Conservation (phyloP, 2,113 vertebrate species). For the Eira barbara region DNA sequence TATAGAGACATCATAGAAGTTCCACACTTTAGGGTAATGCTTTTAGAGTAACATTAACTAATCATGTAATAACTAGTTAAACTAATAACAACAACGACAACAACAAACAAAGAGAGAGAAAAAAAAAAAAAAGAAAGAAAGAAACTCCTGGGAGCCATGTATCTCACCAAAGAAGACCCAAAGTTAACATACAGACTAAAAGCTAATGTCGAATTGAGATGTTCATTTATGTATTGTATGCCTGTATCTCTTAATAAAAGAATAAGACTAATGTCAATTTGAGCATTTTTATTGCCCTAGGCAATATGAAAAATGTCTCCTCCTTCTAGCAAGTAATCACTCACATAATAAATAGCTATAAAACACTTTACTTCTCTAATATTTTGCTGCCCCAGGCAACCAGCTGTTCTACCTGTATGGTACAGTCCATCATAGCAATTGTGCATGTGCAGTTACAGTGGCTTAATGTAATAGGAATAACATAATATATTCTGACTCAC, state of each 20-base stretch:
- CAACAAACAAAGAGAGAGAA: too few relatives aligned
- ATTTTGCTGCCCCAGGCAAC: conserved; percentile 50
- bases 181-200: neutral
- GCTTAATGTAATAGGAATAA: conserved; percentile 44
- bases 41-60: neutral
- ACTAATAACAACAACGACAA: neutral
- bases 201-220: conserved; percentile 43
- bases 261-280: conserved; percentile 44
- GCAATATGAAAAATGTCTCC: conserved; percentile 44
- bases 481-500: conserved; percentile 49
- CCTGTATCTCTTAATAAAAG: neutral
- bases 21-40: neutral
- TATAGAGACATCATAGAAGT: neutral
- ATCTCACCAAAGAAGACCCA: neutral
- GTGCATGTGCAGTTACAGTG: neutral
- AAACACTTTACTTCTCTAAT: conserved; percentile 45
- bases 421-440: neutral
- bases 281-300: conserved; percentile 37
- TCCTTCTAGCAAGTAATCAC: conserved; percentile 50
- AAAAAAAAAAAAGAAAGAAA: neutral
- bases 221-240: conserved; percentile 23
- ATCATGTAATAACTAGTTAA: neutral
- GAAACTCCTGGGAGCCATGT: neutral
- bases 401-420: conserved; percentile 32
- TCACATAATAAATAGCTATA: conserved; percentile 63